A percentile compares a stretch with the other conserved stretches of the same genome.
These are phyloP conservation scores for Mesodorylaimus sp. DNA, from an alignment of 2,888 invertebrate species.

Conservation along the genomic window DNA sequence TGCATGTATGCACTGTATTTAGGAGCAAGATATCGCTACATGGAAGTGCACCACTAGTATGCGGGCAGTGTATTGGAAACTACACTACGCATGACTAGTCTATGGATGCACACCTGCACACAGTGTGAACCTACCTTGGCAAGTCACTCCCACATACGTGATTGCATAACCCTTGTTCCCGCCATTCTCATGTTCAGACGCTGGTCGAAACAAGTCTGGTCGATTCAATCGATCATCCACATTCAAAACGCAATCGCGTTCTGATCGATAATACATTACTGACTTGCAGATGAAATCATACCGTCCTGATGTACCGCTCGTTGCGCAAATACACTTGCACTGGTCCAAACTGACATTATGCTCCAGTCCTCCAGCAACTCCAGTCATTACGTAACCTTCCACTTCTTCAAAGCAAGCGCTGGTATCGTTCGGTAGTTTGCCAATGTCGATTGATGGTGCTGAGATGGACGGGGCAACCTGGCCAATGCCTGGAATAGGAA, in stretches of 20 bases:
- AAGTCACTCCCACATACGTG: background rate
- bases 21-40: too few relatives aligned
- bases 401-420: slow-evolving; percentile 12
- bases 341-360: slow-evolving; percentile 22
- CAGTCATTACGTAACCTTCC: slow-evolving; percentile 18
- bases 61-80: too few relatives aligned
- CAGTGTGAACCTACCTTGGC: background rate
- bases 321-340: slow-evolving; percentile 27
- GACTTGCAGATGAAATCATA: slow-evolving; percentile 25
- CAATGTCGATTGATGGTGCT: too few relatives aligned
- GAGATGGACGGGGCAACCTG: too few relatives aligned
- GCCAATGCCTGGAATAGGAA: too few relatives aligned
- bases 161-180: background rate
- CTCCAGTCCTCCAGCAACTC: slow-evolving; percentile 24
- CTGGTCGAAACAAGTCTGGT: slow-evolving; percentile 12
- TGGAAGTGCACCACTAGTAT: too few relatives aligned
- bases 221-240: slow-evolving; percentile 18
- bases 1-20: too few relatives aligned
- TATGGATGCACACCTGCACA: too few relatives aligned
- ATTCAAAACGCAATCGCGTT: slow-evolving; percentile 25
- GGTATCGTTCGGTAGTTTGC: background rate
- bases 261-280: slow-evolving; percentile 25
- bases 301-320: slow-evolving; percentile 16
- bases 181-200: too few relatives aligned
- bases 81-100: too few relatives aligned